phyloP scores from a whole-genome alignment of 35 echinoderm and acorn worm genomes.

The Anneissia japonica region DNA sequence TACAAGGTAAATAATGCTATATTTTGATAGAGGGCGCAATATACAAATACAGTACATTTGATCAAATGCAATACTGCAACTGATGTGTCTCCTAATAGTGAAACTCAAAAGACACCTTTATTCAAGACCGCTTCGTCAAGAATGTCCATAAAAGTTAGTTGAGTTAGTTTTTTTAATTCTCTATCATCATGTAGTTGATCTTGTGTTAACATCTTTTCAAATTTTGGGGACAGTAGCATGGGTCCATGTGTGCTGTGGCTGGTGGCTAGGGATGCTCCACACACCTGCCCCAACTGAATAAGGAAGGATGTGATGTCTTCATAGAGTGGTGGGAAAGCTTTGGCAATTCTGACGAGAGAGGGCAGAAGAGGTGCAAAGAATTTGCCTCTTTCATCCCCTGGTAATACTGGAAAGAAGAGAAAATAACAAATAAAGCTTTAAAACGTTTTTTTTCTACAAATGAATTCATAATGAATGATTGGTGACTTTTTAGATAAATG shows the following conservation, averaged over 20 bases:
- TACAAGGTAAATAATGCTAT: too few relatives aligned
- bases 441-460: too few relatives aligned
- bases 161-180: neutral
- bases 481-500: too few relatives aligned
- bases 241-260: neutral
- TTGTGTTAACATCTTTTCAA: neutral
- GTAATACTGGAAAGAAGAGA: conserved; percentile 49
- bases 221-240: neutral
- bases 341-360: conserved; percentile 70
- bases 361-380: conserved; percentile 80
- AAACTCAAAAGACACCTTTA: neutral
- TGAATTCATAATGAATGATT: too few relatives aligned
- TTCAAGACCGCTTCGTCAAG: neutral
- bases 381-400: conserved; percentile 56
- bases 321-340: conserved; percentile 92
- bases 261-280: conserved; percentile 52
- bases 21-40: too few relatives aligned
- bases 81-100: too few relatives aligned
- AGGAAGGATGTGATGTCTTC: conserved; percentile 86
- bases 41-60: too few relatives aligned
- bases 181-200: neutral
- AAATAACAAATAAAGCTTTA: too few relatives aligned
- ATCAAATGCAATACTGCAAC: too few relatives aligned
- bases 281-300: conserved; percentile 71
- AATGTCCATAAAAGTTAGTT: neutral